phyloP scores from a whole-genome alignment of 1,140 invertebrate species.

The Drosophila serrata region DNA sequence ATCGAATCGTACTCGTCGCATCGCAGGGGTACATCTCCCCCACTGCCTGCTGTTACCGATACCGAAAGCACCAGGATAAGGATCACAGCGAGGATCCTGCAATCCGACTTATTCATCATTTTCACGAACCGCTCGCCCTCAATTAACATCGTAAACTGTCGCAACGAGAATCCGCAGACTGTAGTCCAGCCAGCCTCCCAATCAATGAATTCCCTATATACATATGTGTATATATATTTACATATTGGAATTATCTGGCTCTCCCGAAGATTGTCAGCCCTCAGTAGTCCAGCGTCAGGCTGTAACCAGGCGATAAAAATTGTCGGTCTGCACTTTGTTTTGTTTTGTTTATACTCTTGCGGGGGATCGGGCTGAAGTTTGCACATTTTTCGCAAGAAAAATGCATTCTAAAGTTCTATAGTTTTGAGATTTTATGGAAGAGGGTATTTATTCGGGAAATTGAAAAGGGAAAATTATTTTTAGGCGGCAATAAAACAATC shows the following conservation, averaged over 20 bases:
- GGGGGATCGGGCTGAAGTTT: constrained; percentile 5
- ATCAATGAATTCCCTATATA: constrained; percentile 1
- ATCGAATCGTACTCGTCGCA: constrained; percentile 80
- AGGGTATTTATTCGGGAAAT: not conserved
- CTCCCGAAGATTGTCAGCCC: constrained; percentile 20
- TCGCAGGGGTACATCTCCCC: constrained; percentile 64
- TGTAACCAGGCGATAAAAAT: constrained; percentile 48
- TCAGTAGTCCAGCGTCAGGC: constrained; percentile 21
- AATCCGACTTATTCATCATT: constrained; percentile 30
- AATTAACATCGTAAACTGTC: constrained; percentile 29
- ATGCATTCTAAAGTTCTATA: not conserved
- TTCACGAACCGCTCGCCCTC: constrained; percentile 26
- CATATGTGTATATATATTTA: not conserved
- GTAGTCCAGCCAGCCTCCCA: constrained; percentile 11
- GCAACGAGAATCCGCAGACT: constrained; percentile 32
- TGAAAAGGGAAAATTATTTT: not conserved
- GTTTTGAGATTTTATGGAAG: not conserved
- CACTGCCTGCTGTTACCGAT: not conserved
- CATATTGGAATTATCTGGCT: constrained; percentile 18
- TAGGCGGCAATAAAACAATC: not conserved
- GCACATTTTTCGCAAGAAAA: not conserved
- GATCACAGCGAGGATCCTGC: constrained; percentile 3
- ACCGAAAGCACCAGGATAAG: constrained; percentile 22
- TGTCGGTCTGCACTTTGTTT: constrained; percentile 65
- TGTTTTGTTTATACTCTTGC: constrained; percentile 21